Evolutionary conservation across 2,797 vertebrate genomes (phyloP).

Genomic region (Lagorchestes hirsutus): DNA sequence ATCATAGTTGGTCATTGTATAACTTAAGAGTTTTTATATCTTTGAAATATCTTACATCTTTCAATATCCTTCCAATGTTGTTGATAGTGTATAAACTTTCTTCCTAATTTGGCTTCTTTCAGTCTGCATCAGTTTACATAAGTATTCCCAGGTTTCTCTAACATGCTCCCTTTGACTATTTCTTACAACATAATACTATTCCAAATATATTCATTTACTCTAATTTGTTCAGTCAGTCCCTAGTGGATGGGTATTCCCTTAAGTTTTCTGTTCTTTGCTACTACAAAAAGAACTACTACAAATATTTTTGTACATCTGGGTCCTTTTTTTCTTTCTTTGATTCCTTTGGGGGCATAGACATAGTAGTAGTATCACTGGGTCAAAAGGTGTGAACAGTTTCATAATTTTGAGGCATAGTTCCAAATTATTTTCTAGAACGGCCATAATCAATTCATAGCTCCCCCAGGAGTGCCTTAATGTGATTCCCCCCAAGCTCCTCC

Average conservation of each 20-base stretch:
- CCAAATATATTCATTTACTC: not conserved
- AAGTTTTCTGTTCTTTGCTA: not conserved
- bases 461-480: not conserved
- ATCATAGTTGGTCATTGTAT: not conserved
- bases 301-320: not conserved
- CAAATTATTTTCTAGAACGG: not conserved
- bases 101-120: not conserved
- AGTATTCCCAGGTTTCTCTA: not conserved
- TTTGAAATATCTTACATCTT: not conserved
- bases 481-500: not conserved
- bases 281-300: not conserved
- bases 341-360: not conserved
- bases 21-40: not conserved
- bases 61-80: not conserved
- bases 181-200: not conserved
- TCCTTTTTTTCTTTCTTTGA: not conserved
- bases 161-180: not conserved
- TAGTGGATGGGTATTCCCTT: not conserved
- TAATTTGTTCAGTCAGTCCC: not conserved
- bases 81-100: not conserved
- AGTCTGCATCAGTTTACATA: not conserved
- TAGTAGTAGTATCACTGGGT: not conserved
- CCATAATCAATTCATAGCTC: not conserved
- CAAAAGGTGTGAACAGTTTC: not conserved
- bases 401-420: not conserved